These are phyloP conservation scores for Camponotus pennsylvanicus DNA, from an alignment of 1,140 invertebrate genomes.

Conservation along the genomic window DNA sequence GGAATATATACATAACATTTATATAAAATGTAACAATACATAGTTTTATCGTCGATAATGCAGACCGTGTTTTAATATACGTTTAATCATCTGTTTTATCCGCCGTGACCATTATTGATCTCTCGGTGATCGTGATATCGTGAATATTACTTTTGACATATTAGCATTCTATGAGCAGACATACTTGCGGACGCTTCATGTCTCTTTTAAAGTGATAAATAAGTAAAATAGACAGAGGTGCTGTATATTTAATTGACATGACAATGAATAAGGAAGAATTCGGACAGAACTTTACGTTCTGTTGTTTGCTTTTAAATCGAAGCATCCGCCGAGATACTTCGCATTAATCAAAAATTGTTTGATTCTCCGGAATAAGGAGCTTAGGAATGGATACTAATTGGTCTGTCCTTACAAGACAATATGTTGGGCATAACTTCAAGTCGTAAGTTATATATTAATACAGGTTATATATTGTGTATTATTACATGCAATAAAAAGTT, in stretches of 20 bases:
- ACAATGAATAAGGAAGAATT: conserved; percentile 3
- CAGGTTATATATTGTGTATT: not conserved
- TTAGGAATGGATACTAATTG: conserved; percentile 81
- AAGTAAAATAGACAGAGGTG: conserved; percentile 25
- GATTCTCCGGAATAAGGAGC: conserved; percentile 33
- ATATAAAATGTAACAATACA: not conserved
- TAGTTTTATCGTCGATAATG: conserved; percentile 61
- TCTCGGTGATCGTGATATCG: not conserved
- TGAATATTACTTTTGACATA: conserved; percentile 46
- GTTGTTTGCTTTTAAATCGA: conserved; percentile 7
- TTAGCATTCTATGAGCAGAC: conserved; percentile 37
- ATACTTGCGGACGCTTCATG: not conserved
- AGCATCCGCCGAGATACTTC: conserved; percentile 27
- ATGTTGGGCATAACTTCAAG: conserved; percentile 77
- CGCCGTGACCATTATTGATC: conserved; percentile 79
- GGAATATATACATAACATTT: not conserved
- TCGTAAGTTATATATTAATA: conserved; percentile 74
- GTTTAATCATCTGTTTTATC: conserved; percentile 75
- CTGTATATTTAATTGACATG: conserved; percentile 37
- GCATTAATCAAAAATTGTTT: conserved; percentile 48
- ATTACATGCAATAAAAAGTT: not conserved
- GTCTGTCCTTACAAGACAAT: conserved; percentile 71
- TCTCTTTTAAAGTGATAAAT: conserved; percentile 18
- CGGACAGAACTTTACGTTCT: conserved; percentile 15
- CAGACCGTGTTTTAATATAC: conserved; percentile 20